Percentiles rank a stretch among this genome's conserved stretches.
Conservation (phyloP, 2,113 vertebrate species). For the Heloderma charlesbogerti region DNA sequence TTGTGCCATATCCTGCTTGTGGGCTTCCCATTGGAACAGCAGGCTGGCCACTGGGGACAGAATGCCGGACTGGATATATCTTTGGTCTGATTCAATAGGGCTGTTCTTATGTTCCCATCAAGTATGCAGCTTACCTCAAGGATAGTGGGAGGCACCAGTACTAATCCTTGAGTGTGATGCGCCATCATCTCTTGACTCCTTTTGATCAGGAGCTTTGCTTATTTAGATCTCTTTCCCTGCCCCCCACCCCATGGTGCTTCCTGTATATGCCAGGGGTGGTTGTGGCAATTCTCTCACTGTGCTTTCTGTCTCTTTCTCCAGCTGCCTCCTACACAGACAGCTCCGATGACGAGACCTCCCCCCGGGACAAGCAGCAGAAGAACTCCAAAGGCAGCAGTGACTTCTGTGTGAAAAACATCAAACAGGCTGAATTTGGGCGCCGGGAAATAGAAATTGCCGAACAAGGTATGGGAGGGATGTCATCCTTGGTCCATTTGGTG, state of each 20-base stretch:
- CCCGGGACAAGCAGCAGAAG: conserved; percentile 97
- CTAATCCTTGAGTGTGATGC: background rate
- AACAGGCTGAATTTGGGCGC: conserved; percentile 96
- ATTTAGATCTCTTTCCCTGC: fast-evolving
- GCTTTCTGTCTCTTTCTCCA: conserved; percentile 61
- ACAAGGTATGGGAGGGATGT: conserved; percentile 80
- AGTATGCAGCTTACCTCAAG: background rate
- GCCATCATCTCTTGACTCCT: too few species aligned
- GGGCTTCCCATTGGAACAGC: too few species aligned
- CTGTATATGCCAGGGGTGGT: background rate
- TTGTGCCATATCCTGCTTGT: too few species aligned
- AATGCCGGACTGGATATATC: too few species aligned
- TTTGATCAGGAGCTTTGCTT: background rate
- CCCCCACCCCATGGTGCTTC: background rate
- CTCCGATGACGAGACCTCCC: conserved; percentile 97
- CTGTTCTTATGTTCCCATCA: background rate
- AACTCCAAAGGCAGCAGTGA: conserved; percentile 95
- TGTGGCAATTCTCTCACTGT: fast-evolving
- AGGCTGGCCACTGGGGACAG: too few species aligned
- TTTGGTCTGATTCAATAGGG: too few species aligned
- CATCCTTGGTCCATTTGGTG: background rate
- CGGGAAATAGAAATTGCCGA: conserved; percentile 98
- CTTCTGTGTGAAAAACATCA: conserved; percentile 99
- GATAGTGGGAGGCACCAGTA: background rate
- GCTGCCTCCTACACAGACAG: conserved; percentile 99